These are phyloP conservation scores for Latrodectus hesperus DNA, from an alignment of 2,888 invertebrate genomes.

Conservation along the genomic window DNA sequence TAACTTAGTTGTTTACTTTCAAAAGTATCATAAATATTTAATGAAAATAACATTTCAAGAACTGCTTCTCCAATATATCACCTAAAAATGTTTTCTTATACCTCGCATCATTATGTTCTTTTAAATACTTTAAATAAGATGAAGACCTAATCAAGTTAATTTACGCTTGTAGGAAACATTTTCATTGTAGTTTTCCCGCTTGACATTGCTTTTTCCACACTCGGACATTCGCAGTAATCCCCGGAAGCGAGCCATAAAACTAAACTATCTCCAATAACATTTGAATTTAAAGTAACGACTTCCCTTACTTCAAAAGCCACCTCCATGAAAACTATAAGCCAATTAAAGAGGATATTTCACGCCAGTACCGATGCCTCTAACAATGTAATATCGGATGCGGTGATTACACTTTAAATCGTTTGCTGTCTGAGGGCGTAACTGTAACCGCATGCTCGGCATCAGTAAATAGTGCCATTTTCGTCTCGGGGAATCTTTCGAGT, in stretches of 20 bases:
- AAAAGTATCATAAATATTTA: too few relatives aligned
- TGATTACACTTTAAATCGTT: conserved; percentile 57
- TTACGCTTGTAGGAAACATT: too few relatives aligned
- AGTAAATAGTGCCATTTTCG: conserved; percentile 45
- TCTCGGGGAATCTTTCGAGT: conserved; percentile 22
- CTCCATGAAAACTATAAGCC: conserved; percentile 48
- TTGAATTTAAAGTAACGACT: conserved; percentile 35
- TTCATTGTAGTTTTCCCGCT: too few relatives aligned
- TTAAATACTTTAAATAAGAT: too few relatives aligned
- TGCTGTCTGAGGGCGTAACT: conserved; percentile 29
- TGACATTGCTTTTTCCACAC: too few relatives aligned
- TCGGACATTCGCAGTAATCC: too few relatives aligned
- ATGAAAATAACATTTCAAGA: too few relatives aligned
- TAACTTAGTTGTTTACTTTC: too few relatives aligned
- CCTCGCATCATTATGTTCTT: too few relatives aligned
- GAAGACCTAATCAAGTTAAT: too few relatives aligned
- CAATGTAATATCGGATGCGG: conserved; percentile 43
- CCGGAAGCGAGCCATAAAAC: conserved; percentile 28
- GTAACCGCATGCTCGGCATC: not conserved
- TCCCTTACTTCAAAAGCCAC: conserved; percentile 14
- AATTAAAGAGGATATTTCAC: conserved; percentile 56
- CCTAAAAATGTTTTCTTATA: too few relatives aligned
- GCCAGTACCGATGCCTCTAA: conserved; percentile 23
- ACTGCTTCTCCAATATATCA: too few relatives aligned
- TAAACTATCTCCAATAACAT: conserved; percentile 39